Conservation (phyloP, 2,113 vertebrate species). For the Chionis minor region DNA sequence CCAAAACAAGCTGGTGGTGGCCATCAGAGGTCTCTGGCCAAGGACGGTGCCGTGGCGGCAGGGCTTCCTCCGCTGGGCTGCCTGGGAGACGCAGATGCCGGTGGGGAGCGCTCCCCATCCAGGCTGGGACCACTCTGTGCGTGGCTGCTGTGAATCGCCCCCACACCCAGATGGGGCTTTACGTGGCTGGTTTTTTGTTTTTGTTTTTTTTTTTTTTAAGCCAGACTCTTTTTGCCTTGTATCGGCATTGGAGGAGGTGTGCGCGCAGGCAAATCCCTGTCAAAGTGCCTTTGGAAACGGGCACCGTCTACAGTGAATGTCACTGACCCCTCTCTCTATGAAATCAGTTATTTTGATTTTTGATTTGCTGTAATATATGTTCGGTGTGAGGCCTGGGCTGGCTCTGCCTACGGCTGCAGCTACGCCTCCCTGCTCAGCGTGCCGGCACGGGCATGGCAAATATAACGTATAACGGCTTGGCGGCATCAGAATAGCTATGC, state of each 20-base stretch:
- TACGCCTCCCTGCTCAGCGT: accelerated
- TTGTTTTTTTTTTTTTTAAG: background rate
- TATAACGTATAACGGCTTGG: no score
- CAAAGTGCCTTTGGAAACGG: background rate
- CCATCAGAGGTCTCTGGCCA: background rate
- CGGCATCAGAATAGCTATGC: background rate
- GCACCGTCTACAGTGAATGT: background rate
- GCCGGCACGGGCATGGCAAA: background rate
- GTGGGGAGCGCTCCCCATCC: background rate
- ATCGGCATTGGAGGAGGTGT: accelerated
- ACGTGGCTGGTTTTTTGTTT: background rate
- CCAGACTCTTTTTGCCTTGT: background rate
- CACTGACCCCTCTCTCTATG: background rate
- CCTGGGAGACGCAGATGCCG: background rate
- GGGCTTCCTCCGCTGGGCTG: background rate
- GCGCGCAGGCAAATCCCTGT: background rate
- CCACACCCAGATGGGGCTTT: accelerated
- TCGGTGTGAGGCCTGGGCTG: background rate
- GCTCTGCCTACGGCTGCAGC: background rate
- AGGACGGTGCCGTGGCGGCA: background rate
- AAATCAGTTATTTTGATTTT: background rate
- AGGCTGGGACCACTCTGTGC: accelerated
- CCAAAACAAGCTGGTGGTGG: background rate
- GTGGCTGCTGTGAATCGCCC: background rate
- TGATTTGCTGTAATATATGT: background rate